Percentiles rank a stretch among this genome's conserved stretches.
Conservation (phyloP, 2,113 vertebrate genomes). For the Porphyrio hochstetteri region DNA sequence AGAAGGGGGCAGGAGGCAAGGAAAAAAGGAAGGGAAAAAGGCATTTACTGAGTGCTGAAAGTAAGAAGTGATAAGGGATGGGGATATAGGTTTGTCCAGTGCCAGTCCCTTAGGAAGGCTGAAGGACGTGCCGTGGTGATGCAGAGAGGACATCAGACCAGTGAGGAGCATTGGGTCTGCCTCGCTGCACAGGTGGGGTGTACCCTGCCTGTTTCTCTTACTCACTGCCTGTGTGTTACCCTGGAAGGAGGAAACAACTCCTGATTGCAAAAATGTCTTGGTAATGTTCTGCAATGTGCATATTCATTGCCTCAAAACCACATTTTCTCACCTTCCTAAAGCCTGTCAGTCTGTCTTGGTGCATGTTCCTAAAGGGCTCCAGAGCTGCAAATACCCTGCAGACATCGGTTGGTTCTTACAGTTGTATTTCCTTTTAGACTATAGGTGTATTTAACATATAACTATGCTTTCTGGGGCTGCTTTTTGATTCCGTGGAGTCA, state of each 20-base stretch:
- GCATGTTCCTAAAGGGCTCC: background rate
- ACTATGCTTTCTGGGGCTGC: background rate
- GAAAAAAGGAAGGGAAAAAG: background rate
- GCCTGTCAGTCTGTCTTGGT: background rate
- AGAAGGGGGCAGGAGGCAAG: background rate
- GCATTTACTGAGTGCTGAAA: background rate
- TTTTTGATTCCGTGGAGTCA: background rate
- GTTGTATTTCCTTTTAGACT: background rate
- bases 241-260: background rate
- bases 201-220: background rate
- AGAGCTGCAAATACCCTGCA: background rate
- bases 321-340: background rate
- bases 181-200: background rate
- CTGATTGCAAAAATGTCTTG: background rate
- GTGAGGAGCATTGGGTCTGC: background rate
- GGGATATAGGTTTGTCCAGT: background rate
- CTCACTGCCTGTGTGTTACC: background rate
- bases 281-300: background rate
- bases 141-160: background rate
- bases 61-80: background rate
- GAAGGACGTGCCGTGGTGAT: background rate
- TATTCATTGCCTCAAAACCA: constrained; percentile 37
- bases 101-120: background rate
- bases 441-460: background rate
- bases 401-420: background rate